Conservation (phyloP, 2,797 vertebrate genomes). For the Melanotaenia maccullochi region DNA sequence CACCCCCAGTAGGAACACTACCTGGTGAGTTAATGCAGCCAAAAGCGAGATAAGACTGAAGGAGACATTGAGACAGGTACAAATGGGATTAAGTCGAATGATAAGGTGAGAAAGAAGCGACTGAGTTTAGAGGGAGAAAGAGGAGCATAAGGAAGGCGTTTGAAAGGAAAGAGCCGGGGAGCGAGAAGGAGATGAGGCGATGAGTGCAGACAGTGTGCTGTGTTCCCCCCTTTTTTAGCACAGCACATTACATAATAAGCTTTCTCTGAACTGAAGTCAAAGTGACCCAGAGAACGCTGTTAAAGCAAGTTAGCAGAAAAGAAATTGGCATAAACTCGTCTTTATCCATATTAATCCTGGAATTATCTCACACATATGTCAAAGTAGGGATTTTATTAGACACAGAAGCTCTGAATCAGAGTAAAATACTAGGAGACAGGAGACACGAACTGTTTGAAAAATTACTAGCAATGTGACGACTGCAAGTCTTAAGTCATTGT, state of each 20-base stretch:
- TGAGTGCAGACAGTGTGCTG: slow-evolving; percentile 17
- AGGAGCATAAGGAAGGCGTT: no score
- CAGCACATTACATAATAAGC: slow-evolving; percentile 37
- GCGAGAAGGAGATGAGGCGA: slow-evolving; percentile 10
- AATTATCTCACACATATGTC: neutral
- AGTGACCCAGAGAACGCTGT: slow-evolving; percentile 18
- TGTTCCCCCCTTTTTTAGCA: slow-evolving; percentile 16
- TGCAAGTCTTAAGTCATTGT: neutral
- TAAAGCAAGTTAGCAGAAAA: slow-evolving; percentile 3
- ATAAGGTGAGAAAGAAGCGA: neutral
- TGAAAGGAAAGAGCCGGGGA: slow-evolving; percentile 4
- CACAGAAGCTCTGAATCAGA: neutral
- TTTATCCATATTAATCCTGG: neutral
- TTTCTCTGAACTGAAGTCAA: slow-evolving; percentile 34
- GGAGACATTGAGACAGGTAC: slow-evolving; percentile 6
- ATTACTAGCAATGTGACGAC: neutral
- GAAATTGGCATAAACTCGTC: neutral
- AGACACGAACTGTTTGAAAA: neutral
- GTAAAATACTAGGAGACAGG: slow-evolving; percentile 6
- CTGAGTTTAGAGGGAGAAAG: neutral
- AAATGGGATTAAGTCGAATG: slow-evolving; percentile 29
- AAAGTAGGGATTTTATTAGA: neutral
- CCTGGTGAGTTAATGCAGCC: slow-evolving; percentile 14
- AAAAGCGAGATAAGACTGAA: slow-evolving; percentile 19
- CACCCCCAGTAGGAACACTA: slow-evolving; percentile 17